Evolutionary conservation across 23 tunicate species (phyloP), one percentile per base, ranked within the genome.

Genomic region (Phallusia fumigata): DNA sequence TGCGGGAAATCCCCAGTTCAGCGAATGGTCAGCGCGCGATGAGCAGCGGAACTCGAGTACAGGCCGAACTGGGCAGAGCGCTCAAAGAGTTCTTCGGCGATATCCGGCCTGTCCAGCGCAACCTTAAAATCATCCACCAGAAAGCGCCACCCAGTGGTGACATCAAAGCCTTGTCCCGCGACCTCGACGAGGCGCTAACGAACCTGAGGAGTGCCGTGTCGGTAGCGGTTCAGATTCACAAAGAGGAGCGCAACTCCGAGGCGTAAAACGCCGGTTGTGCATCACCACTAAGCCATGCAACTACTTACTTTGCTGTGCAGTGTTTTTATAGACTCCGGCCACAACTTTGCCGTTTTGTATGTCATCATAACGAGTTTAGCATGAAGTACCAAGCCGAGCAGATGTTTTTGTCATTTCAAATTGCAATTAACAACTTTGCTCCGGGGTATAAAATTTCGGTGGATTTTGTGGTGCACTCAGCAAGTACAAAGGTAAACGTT

Each of bases 31-130:
- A 24, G 26, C 53, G 21, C 34, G 52, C 64, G 47, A 12, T 73
- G 51, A 0, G 13, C 31, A 24, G 64, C 35, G 74, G 77, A 30
- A 84, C 72, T 79, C 52, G 80, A 24, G 85, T 85, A 22, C 89
- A 90, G 36, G 95, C 84, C 31, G 95, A 90, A 35, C 83, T 90
- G 31, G 95, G 95, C 0, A 74, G 85, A 34, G 89, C 95, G 12
- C 69, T 90, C 74, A 90, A 90, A 65, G 35, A 77, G 31, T 82
- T 86, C 74, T 85, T 90, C 34, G 40, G 78, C 51, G 95, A 85
- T 19, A 81, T 90, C 19, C 32, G 49, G 33, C 89, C 84, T 28
- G 75, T 90, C 32, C 95, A 85, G 45, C 31, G 51, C 15, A 79
- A 90, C 50, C 44, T 90, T 24, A 74, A 72, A 77, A 26, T 77